Evolutionary conservation across 23 tunicate species (phyloP), one percentile per base, ranked within the genome.

Genomic region (Styela clava): DNA sequence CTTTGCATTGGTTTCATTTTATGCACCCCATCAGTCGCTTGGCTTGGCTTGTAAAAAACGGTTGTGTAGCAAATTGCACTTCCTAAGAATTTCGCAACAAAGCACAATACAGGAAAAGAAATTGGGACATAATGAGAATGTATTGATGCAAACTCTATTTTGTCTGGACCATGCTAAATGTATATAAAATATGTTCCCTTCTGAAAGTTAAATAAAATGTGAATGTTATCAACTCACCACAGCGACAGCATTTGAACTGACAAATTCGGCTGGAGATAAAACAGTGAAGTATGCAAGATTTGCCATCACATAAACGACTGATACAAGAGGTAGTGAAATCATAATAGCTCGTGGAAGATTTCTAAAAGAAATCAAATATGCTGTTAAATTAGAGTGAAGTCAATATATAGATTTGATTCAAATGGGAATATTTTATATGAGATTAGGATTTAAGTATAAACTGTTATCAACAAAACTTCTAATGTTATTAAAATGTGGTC

Each of bases 231-330:
- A 61, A 61, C 91, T 86, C 78, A 85, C 99, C 80, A 95, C 95
- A 33, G 99, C 99, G 24, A 95, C 99, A 32, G 99, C 99, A 35
- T 95, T 86, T 33, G 99, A 86, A 16, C 65, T 69, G 34, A 97
- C 82, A 36, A 95, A 86, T 83, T 95, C 99, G 1, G 74, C 44
- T 24, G 95, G 95, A 19, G 96, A 83, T 20, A 95, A 69, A 7
- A 95, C 94, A 25, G 99, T 86, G 76, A 95, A 95, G 81, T 95
- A 95, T 52, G 99, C 99, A n/a, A 95, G 69, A 79, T 95, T 95
- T n/a, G 91, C 96, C 1, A 69, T 61, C 51, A 95, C 91, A 63
- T 95, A 95, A 24, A 95, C 83, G 68, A 86, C 67, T 0, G 99
- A 89, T n/a, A 86, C 92, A 37, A 90, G 82, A 61, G 96, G 92